Evolutionary conservation across 2,797 vertebrate genomes (phyloP).

Genomic region (Rhinoraja longicauda): DNA sequence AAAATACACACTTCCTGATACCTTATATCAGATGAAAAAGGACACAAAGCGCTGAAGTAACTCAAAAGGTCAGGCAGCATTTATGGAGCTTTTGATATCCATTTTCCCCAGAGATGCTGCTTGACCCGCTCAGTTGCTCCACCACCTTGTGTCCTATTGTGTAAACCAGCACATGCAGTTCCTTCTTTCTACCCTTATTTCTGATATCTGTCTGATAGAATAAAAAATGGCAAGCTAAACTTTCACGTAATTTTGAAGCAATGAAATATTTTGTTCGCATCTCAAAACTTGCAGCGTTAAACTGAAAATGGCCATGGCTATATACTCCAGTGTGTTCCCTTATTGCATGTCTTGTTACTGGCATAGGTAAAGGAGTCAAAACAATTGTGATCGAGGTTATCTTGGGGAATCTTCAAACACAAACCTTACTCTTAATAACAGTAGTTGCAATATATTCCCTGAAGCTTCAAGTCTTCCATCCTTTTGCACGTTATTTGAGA

Average conservation of each 20-base stretch:
- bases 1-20: not conserved
- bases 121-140: too few relatives aligned
- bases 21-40: not conserved
- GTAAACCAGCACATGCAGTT: too few relatives aligned
- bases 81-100: too few relatives aligned
- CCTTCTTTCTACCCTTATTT: too few relatives aligned
- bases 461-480: constrained; percentile 36
- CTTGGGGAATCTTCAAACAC: not conserved
- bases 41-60: too few relatives aligned
- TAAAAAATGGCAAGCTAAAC: not conserved
- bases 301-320: not conserved
- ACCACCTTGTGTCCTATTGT: too few relatives aligned
- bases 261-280: not conserved
- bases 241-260: not conserved
- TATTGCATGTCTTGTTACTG: not conserved
- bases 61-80: too few relatives aligned
- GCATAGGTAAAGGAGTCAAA: not conserved
- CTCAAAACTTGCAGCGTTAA: not conserved
- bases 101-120: too few relatives aligned
- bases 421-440: constrained; percentile 16
- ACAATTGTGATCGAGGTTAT: not conserved
- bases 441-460: constrained; percentile 39
- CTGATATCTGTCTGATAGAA: not conserved
- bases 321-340: not conserved
- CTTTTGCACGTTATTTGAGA: constrained; percentile 38